Evolutionary conservation across 2,113 vertebrate genomes (phyloP), one percentile per base, ranked within the genome.

Genomic region (Cygnus buccinator): DNA sequence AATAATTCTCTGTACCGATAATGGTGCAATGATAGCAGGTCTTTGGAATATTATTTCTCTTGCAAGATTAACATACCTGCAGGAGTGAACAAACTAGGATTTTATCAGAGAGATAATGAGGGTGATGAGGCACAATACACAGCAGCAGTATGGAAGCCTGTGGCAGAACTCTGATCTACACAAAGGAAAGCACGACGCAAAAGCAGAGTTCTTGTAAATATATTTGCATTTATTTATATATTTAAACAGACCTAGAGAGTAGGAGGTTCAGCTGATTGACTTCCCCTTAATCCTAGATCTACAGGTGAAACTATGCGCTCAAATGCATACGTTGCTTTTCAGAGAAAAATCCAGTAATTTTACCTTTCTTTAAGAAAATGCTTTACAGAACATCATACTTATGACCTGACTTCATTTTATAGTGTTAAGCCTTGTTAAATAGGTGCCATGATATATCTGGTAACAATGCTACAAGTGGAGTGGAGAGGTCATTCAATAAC

Each of bases 391-490:
- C 3, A 0, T 29, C 57, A 20, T 25, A 41, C 11, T 21, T 48
- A 22, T 31, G 26, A 0, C 26, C 59, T 44, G 41, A 7, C 14
- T 86, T 80, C 0, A 4, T 41, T 54, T 50, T 19, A 57, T n/a
- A 10, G 5, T 2, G 7, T 19, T 78, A 4, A 18, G 21, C 20
- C 28, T 50, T 29, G 18, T 37, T 65, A 14, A 72, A 2, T 6
- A 31, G 29, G 43, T 50, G n/a, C 29, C 0, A 20, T 26, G 57
- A 14, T 79, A 3, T 19, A 17, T 28, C 50, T 76, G 68, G 44
- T 43, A 29, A 2, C 9, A 29, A 0, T 13, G 0, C 39, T 61
- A 21, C 0, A 2, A 8, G 35, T 2, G 9, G 26, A 76, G n/a
- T 0, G 29, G 35, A 20, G 39, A 57, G 5, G 55, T 48, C 26